Evolutionary conservation across 2,888 invertebrate genomes (phyloP), one percentile per base, ranked within the genome.

Genomic region (Aphidoletes aphidimyza): DNA sequence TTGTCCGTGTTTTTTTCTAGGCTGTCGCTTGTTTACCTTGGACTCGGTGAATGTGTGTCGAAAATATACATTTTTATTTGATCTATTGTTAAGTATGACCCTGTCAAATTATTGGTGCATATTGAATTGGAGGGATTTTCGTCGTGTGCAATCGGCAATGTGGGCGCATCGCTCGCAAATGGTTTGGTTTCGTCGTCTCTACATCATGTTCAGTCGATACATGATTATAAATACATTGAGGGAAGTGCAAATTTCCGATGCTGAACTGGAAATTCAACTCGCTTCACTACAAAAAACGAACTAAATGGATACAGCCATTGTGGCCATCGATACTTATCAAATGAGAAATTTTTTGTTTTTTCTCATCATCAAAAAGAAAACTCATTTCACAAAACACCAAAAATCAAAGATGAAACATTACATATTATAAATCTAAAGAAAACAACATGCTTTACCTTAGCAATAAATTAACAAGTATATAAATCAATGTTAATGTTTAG

Each of bases 101-200:
- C 91, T 94, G 89, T 95, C 95, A 87, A 93, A 94, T 86, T 93
- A 94, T 90, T 94, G 95, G 95, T 94, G 93, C 89, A 93, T 94
- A 89, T 91, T 93, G 47, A 92, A 92, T 85, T 92, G 92, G 91
- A 91, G 91, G 6, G 93, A 93, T 86, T 92, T 93, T 84, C 88
- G 91, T 3, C 89, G 91, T 36, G 90, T 94, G 37, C 92, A 95
- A 89, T 90, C 91, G 86, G 97, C 98, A 3, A 98, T 98, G 97
- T 91, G 92, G 86, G 92, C 93, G 85, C 98, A 99, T 89, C 91
- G 92, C 86, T 96, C 97, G n/a, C 99, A 99, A 90, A 93, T 97
- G 91, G 93, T 96, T 54, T 99, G 99, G 99, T 99, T 96, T 90
- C 93, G 99, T 85, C 93, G 93, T 88, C 91, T 99, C 3, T 99